These are phyloP conservation scores for Archips crataeganus DNA, from an alignment of 2,888 invertebrate species.

Conservation along the genomic window DNA sequence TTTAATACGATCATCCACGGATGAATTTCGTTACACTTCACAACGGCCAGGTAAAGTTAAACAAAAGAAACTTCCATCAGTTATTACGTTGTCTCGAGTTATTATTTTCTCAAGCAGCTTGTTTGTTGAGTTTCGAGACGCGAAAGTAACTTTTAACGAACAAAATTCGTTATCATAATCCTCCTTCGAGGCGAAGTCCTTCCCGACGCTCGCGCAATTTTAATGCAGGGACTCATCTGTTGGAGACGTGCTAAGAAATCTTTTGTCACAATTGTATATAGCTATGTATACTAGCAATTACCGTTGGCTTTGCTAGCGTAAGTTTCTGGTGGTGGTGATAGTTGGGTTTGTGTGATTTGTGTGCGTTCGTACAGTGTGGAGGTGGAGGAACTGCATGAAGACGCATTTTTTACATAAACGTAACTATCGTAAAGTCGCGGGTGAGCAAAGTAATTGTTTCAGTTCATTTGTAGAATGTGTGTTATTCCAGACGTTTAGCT, in stretches of 20 bases:
- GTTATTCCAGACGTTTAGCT: too few species aligned
- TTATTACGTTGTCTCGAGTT: slow-evolving; percentile 22
- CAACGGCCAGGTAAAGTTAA: slow-evolving; percentile 6
- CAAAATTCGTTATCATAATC: slow-evolving; percentile 33
- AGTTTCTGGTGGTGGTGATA: too few species aligned
- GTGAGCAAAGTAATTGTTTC: too few species aligned
- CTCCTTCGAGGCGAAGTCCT: slow-evolving; percentile 2
- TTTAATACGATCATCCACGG: too few species aligned
- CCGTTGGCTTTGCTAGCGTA: too few species aligned
- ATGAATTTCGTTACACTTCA: neutral
- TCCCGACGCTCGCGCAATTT: slow-evolving; percentile 7
- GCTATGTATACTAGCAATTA: too few species aligned
- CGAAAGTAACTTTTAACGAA: slow-evolving; percentile 25
- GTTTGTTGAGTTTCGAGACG: slow-evolving; percentile 28
- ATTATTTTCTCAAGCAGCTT: slow-evolving; percentile 28
- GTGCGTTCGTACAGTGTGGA: too few species aligned
- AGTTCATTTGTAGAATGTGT: too few species aligned
- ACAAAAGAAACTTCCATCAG: slow-evolving; percentile 8
- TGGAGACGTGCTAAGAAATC: neutral
- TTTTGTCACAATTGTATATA: neutral
- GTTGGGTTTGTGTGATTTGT: too few species aligned
- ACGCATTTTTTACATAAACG: too few species aligned
- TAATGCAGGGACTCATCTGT: neutral
- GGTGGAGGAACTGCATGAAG: too few species aligned
- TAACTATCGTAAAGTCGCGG: too few species aligned